Percentiles rank a stretch among this genome's conserved stretches.
phyloP scores from a whole-genome alignment of 2,888 invertebrate species.

The Itoplectis maculator region DNA sequence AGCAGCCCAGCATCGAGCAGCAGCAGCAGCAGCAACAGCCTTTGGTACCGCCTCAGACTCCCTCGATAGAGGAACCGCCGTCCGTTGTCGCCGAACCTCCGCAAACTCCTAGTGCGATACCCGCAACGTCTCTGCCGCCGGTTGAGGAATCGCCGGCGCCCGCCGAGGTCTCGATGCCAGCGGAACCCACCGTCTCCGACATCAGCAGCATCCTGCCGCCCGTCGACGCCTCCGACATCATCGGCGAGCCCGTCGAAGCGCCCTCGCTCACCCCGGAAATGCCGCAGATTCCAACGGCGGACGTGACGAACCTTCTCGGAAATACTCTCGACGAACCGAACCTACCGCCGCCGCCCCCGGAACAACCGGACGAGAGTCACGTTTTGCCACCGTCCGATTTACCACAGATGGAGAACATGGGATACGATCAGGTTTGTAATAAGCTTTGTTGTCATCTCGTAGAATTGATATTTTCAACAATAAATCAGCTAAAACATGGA shows the following conservation, averaged over 20 bases:
- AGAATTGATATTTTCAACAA: no score
- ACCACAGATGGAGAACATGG: conserved; percentile 88
- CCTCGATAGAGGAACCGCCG: conserved; percentile 69
- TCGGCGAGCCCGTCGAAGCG: conserved; percentile 81
- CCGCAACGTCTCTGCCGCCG: conserved; percentile 72
- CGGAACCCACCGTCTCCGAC: conserved; percentile 79
- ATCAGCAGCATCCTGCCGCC: conserved; percentile 79
- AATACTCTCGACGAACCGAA: conserved; percentile 74
- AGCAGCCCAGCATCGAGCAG: conserved; percentile 62
- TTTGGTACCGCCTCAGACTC: conserved; percentile 64
- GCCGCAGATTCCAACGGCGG: conserved; percentile 80
- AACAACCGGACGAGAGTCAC: conserved; percentile 85
- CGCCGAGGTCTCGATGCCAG: conserved; percentile 77
- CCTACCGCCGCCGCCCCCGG: conserved; percentile 85
- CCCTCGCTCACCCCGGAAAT: conserved; percentile 81
- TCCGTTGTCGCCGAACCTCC: conserved; percentile 61
- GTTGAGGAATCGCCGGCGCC: conserved; percentile 77
- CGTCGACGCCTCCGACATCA: conserved; percentile 75
- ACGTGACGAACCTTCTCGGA: conserved; percentile 78
- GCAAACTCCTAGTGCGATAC: conserved; percentile 69
- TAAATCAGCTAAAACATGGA: no score
- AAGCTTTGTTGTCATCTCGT: no score
- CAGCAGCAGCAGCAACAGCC: conserved; percentile 52
- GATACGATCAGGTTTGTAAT: conserved; percentile 86
- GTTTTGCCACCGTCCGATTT: conserved; percentile 73